Evolutionary conservation across 2,888 invertebrate species (phyloP).

Genomic region (Anarsia innoxiella): DNA sequence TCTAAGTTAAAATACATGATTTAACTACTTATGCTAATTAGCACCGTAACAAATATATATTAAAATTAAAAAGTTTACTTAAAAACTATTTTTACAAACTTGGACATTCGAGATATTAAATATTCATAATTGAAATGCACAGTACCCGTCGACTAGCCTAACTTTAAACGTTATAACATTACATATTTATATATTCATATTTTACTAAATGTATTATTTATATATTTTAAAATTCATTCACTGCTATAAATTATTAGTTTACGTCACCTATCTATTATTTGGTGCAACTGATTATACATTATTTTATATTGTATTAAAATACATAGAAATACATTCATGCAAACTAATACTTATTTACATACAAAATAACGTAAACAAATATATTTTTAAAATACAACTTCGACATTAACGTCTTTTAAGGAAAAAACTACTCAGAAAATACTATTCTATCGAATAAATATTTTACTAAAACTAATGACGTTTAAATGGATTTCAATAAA

Average conservation of each 20-base stretch:
- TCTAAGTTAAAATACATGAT: constrained; percentile 23
- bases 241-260: constrained; percentile 10
- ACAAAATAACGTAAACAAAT: constrained; percentile 23
- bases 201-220: constrained; percentile 16
- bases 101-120: constrained; percentile 53
- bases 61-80: constrained; percentile 25
- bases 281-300: constrained; percentile 39
- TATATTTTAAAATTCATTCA: constrained; percentile 21
- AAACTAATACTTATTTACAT: constrained; percentile 34
- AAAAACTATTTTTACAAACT: constrained; percentile 60
- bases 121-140: constrained; percentile 49
- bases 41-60: constrained; percentile 44
- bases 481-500: constrained; percentile 24
- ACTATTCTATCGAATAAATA: constrained; percentile 12
- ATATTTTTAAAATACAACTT: too few relatives aligned
- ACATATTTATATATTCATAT: constrained; percentile 13
- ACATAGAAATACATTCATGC: constrained; percentile 27
- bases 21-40: constrained; percentile 41
- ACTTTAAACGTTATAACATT: constrained; percentile 24
- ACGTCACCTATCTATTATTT: constrained; percentile 31
- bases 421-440: too few relatives aligned
- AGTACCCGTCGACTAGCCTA: constrained; percentile 73
- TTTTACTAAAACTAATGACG: constrained; percentile 28
- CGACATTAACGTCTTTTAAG: too few relatives aligned
- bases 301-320: constrained; percentile 26